A percentile compares a stretch with the other conserved stretches of the same genome.
These are phyloP conservation scores for Drosophila nikananu DNA, from an alignment of 1,140 invertebrate species.

Conservation along the genomic window DNA sequence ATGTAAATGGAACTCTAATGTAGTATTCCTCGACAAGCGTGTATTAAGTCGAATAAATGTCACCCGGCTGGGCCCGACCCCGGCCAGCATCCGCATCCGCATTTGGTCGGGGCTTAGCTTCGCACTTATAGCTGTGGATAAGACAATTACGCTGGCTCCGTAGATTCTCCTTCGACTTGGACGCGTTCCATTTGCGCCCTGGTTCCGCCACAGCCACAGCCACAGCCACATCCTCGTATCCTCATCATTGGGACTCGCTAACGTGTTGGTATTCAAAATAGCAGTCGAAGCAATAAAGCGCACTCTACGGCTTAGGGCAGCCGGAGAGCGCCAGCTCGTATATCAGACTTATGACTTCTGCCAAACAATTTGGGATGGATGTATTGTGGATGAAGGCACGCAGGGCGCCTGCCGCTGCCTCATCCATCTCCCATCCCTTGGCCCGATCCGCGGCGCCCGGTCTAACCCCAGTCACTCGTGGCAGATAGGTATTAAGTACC, in stretches of 20 bases:
- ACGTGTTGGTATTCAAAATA: constrained; percentile 83
- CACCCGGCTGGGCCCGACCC: constrained; percentile 42
- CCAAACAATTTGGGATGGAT: constrained; percentile 46
- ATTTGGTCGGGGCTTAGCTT: constrained; percentile 10
- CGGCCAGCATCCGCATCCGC: constrained; percentile 34
- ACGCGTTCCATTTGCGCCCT: constrained; percentile 44
- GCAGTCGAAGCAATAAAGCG: constrained; percentile 75
- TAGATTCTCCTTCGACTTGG: constrained; percentile 20
- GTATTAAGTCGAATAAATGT: constrained; percentile 81
- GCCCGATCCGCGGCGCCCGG: background rate
- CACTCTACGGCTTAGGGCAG: constrained; percentile 57
- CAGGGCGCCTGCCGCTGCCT: background rate
- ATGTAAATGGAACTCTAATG: constrained; percentile 78
- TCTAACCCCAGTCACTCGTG: constrained; percentile 17
- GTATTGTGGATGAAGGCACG: constrained; percentile 17
- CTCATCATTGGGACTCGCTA: constrained; percentile 25
- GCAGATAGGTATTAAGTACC: constrained; percentile 79
- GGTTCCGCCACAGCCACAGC: background rate
- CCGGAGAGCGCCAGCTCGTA: constrained; percentile 59
- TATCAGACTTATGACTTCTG: constrained; percentile 78
- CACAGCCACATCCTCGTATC: background rate
- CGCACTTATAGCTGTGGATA: constrained; percentile 34
- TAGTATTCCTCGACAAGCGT: constrained; percentile 70
- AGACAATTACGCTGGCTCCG: constrained; percentile 60
- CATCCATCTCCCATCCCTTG: constrained; percentile 1